These are phyloP conservation scores for Polyploca ridens DNA, from an alignment of 2,888 invertebrate genomes.

Conservation along the genomic window DNA sequence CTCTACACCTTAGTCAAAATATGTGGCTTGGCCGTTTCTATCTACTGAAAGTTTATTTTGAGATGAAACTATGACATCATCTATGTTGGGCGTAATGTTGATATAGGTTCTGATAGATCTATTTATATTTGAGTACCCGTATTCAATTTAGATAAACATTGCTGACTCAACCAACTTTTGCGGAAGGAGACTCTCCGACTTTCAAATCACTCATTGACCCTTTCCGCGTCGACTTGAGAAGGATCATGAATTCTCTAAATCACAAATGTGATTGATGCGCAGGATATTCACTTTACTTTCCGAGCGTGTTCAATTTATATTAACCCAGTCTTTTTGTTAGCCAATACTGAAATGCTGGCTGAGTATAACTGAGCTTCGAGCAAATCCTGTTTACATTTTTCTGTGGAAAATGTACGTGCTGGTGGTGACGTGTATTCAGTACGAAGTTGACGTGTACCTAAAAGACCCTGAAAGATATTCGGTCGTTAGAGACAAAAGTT, in stretches of 20 bases:
- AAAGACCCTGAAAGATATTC: background rate
- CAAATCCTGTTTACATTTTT: background rate
- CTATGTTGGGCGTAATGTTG: background rate
- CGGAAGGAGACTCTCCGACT: slow-evolving; percentile 18
- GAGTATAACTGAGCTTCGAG: background rate
- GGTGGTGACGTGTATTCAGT: background rate
- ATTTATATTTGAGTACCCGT: background rate
- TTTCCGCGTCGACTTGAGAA: slow-evolving; percentile 16
- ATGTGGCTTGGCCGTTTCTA: too few relatives aligned
- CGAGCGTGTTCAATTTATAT: background rate
- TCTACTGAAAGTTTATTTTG: background rate
- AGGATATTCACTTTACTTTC: background rate
- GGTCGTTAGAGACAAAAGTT: too few relatives aligned
- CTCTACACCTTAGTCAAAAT: too few relatives aligned
- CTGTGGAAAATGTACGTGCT: background rate
- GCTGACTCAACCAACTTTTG: slow-evolving; percentile 22
- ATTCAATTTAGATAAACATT: background rate
- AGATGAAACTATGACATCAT: background rate
- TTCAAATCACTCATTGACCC: slow-evolving; percentile 22
- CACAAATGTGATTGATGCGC: background rate
- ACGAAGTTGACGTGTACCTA: too few relatives aligned
- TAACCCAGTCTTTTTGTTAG: background rate
- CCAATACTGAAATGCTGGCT: background rate
- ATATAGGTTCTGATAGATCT: background rate
- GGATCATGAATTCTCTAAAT: slow-evolving; percentile 1